Percentiles rank a stretch among this genome's conserved stretches.
Conservation (phyloP, 1,140 invertebrate genomes). For the Trichonephila clavipes region DNA sequence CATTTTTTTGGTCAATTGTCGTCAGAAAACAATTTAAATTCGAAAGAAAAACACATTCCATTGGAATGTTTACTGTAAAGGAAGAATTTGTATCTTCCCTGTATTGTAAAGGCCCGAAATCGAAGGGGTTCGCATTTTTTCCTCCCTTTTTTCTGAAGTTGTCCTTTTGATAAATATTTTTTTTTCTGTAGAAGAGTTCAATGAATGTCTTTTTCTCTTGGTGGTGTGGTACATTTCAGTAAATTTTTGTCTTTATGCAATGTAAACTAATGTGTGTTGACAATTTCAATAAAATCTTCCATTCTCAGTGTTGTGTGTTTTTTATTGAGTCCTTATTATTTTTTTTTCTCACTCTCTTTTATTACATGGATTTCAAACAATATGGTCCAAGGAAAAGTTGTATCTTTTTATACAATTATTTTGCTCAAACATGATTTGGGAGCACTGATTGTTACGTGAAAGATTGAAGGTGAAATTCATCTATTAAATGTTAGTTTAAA, state of each 20-base stretch:
- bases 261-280: constrained; percentile 38
- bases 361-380: too few species aligned
- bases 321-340: too few species aligned
- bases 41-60: not conserved
- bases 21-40: not conserved
- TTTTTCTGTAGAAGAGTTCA: constrained; percentile 29
- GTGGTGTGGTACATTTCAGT: constrained; percentile 10
- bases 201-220: not conserved
- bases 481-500: too few species aligned
- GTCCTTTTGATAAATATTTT: constrained; percentile 19
- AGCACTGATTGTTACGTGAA: too few species aligned
- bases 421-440: too few species aligned
- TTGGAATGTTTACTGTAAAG: not conserved
- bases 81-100: not conserved
- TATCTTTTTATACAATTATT: too few species aligned
- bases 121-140: not conserved
- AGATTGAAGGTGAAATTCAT: too few species aligned
- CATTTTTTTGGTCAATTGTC: constrained; percentile 23
- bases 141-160: constrained; percentile 8
- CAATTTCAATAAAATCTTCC: constrained; percentile 37
- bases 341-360: too few species aligned
- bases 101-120: not conserved
- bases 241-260: constrained; percentile 3
- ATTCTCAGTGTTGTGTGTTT: not conserved
- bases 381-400: too few species aligned